Evolutionary conservation across 1,140 invertebrate species (phyloP), one percentile per base, ranked within the genome.

Genomic region (Hylaeus volcanicus): DNA sequence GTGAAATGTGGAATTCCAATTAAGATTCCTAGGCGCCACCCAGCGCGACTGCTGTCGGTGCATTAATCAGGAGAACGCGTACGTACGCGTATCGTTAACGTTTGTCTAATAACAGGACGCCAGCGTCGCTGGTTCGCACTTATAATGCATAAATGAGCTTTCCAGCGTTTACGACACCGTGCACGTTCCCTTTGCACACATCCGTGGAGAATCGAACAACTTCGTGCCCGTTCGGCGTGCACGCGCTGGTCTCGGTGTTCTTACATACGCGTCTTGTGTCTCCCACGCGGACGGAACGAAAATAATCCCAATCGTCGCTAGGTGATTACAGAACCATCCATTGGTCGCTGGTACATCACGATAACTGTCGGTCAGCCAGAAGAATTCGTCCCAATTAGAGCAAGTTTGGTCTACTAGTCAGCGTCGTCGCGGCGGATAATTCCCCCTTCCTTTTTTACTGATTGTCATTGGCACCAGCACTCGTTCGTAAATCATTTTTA

Each of bases 21-120:
- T 85, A 84, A 85, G 71, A 85, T 84, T 85, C 76, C 83, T 80
- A 45, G 71, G 60, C 66, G 51, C 82, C 82, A 85, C 66, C 58
- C 55, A 80, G 55, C 45, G 55, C 68, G 68, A 70, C 51, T 58
- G 48, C 39, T 12, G 55, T 74, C n/a, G 14, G 26, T 11, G 55
- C 58, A 74, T 84, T 83, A 83, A 53, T 84, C 74, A 78, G 61
- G 53, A 41, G 60, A 70, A 83, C 61, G 55, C 26, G 14, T 43
- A 64, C 65, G 48, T 51, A 51, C 70, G 48, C 48, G 69, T 75
- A 56, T 72, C 56, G 69, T 71, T 83, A 76, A 68, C 51, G 71
- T 83, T 83, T 68, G 72, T 82, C 73, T 77, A 65, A 64, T 75
- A 77, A 83, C 69, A 53, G 68, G 68, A 37, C 65, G 51, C 39